phyloP scores from a whole-genome alignment of 2,888 invertebrate genomes.

The Ophraella communa region DNA sequence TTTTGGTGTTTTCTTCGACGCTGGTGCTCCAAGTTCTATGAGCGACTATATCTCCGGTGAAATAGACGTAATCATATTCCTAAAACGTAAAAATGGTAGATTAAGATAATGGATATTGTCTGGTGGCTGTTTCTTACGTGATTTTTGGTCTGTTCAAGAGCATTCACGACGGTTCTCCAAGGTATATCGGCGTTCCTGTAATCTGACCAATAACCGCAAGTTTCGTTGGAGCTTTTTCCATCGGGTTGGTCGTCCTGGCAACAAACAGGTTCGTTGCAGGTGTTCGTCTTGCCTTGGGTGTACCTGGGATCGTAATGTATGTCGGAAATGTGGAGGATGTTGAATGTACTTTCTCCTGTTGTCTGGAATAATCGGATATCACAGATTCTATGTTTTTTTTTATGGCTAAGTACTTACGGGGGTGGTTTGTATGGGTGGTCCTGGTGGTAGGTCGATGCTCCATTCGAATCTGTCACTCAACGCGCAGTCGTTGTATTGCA shows the following conservation, averaged over 20 bases:
- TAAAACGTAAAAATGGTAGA: too few relatives aligned
- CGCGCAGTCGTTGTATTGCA: slow-evolving; percentile 59
- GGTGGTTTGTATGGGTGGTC: slow-evolving; percentile 23
- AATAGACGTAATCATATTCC: slow-evolving; percentile 73
- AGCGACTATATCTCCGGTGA: slow-evolving; percentile 87
- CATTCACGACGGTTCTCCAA: slow-evolving; percentile 63
- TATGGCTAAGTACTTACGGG: not conserved
- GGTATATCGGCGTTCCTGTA: slow-evolving; percentile 80
- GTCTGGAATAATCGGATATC: slow-evolving; percentile 16
- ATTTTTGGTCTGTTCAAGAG: slow-evolving; percentile 20
- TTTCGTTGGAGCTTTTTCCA: slow-evolving; percentile 49
- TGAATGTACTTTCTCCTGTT: slow-evolving; percentile 33
- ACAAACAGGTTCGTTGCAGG: slow-evolving; percentile 80
- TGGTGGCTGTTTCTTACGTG: slow-evolving; percentile 8
- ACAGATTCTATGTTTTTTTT: too few relatives aligned
- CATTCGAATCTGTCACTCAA: slow-evolving; percentile 37
- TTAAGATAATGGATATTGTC: too few relatives aligned
- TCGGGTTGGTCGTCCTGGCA: slow-evolving; percentile 70
- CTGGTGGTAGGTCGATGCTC: slow-evolving; percentile 44
- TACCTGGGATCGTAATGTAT: slow-evolving; percentile 83
- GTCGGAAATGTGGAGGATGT: slow-evolving; percentile 76
- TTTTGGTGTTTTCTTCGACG: slow-evolving; percentile 66
- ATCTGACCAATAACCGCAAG: slow-evolving; percentile 83
- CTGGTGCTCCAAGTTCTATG: slow-evolving; percentile 90
- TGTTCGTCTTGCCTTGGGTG: slow-evolving; percentile 64